Evolutionary conservation across 2,888 invertebrate genomes (phyloP), one percentile per base, ranked within the genome.

Genomic region (Troides helena): DNA sequence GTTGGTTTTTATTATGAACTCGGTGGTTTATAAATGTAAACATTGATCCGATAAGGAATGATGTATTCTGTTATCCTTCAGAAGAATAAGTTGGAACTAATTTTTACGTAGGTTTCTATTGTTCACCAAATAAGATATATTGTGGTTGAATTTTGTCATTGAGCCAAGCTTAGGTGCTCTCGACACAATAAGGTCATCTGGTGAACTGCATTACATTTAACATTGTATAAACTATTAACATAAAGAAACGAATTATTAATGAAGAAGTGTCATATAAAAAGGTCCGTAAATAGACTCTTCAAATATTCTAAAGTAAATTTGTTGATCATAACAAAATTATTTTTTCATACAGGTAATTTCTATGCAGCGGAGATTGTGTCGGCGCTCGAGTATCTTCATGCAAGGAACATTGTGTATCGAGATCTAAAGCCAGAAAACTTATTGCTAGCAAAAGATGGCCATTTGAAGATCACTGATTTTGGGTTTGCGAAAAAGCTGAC

Each of bases 401-500:
- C 96, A 56, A 95, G 96, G 77, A 96, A 95, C 84, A 97, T 98
- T 74, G 98, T 98, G 46, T 98, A 98, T 89, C 88, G 95, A 69
- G 98, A 98, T 82, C 91, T 98, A 76, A 98, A 98, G 85, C 98
- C 98, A 0, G 99, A 99, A 87, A 99, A 99, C 86, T 92, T 99
- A 68, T 93, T 99, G 25, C 93, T 99, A 65, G 99, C 98, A 80
- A 95, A 94, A 75, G 97, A 98, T 78, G 99, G 99, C 0, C 99
- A 99, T 87, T 90, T 99, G 80, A 99, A 99, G 92, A 98, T 99
- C 79, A 99, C 99, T 12, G 99, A 99, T 87, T 99, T 99, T 84
- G 99, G 99, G 17, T 99, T 99, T 85, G 98, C 99, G 61, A 99
- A 99, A 89, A 97, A 97, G 81, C 92, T 99, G 62, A 95, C 96